Evolutionary conservation across 2,888 invertebrate genomes (phyloP).

Genomic region (Pegoplata infirma): DNA sequence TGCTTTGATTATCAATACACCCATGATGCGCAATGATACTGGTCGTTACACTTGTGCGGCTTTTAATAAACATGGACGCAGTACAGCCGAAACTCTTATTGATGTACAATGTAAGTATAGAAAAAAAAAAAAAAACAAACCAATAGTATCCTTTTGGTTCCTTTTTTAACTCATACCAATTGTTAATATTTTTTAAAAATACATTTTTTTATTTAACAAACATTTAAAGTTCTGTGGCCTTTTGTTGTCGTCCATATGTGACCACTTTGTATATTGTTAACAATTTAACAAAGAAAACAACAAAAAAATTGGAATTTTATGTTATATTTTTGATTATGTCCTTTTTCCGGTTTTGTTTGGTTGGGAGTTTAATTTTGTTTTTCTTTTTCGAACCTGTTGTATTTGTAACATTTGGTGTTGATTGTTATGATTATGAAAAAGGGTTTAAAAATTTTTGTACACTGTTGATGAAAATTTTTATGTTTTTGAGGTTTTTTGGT

Average conservation of each 20-base stretch:
- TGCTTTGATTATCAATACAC: slow-evolving; percentile 82
- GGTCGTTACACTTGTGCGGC: slow-evolving; percentile 90
- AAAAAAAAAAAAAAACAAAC: not conserved
- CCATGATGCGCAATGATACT: slow-evolving; percentile 84
- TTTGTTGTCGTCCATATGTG: slow-evolving; percentile 47
- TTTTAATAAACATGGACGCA: slow-evolving; percentile 87
- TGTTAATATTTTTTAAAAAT: not conserved
- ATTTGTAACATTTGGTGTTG: slow-evolving; percentile 48
- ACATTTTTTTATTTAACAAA: not conserved
- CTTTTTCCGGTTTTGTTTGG: slow-evolving; percentile 42
- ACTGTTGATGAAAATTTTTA: not conserved
- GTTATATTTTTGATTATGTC: slow-evolving; percentile 56
- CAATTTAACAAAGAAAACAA: slow-evolving; percentile 4
- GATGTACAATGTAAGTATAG: slow-evolving; percentile 89
- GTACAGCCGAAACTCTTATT: slow-evolving; percentile 83
- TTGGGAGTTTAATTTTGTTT: slow-evolving; percentile 10
- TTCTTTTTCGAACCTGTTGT: slow-evolving; percentile 35
- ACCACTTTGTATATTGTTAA: slow-evolving; percentile 45
- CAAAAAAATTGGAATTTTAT: slow-evolving; percentile 30
- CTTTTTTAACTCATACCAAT: not conserved
- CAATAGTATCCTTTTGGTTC: not conserved
- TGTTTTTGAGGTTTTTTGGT: slow-evolving; percentile 7
- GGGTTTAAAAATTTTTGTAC: slow-evolving; percentile 19
- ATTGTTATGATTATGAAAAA: slow-evolving; percentile 52
- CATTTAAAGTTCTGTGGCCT: slow-evolving; percentile 32